Conservation (phyloP, 2,888 invertebrate genomes). For the Kryphioiulus occultus region DNA sequence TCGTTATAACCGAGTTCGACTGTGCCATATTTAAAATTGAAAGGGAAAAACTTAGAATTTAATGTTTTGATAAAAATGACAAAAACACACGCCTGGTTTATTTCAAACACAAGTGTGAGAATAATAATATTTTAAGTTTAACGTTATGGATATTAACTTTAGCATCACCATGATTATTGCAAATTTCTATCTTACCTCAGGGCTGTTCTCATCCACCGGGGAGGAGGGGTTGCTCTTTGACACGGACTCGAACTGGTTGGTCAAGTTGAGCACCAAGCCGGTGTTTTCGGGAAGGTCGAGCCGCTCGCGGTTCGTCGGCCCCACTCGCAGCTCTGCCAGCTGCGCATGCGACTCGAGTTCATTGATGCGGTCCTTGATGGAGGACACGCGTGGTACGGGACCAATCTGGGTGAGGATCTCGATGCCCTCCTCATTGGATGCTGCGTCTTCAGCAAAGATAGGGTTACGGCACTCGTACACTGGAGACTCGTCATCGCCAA, state of each 20-base stretch:
- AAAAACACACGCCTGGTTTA: too few species aligned
- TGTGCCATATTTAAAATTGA: too few species aligned
- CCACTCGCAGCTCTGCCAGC: slow-evolving; percentile 42
- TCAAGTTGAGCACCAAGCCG: slow-evolving; percentile 68
- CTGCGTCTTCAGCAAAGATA: slow-evolving; percentile 52
- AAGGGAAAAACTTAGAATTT: too few species aligned
- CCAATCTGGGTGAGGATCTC: slow-evolving; percentile 22
- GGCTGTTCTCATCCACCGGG: slow-evolving; percentile 59
- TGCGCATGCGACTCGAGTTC: slow-evolving; percentile 67
- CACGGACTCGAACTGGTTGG: slow-evolving; percentile 67
- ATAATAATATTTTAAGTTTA: too few species aligned
- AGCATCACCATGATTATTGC: not conserved
- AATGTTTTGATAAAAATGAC: too few species aligned
- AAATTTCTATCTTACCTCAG: slow-evolving; percentile 53
- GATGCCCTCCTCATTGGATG: not conserved
- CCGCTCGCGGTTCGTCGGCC: slow-evolving; percentile 55
- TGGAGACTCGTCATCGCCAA: slow-evolving; percentile 54
- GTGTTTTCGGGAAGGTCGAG: slow-evolving; percentile 57
- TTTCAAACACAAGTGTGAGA: too few species aligned
- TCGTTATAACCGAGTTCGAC: too few species aligned
- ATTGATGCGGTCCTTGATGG: slow-evolving; percentile 75
- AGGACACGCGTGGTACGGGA: slow-evolving; percentile 62
- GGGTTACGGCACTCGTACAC: slow-evolving; percentile 55
- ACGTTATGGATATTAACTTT: too few species aligned
- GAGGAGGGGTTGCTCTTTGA: slow-evolving; percentile 55